Evolutionary conservation across 2,888 invertebrate genomes (phyloP).

Genomic region (Drosophila aldrichi): DNA sequence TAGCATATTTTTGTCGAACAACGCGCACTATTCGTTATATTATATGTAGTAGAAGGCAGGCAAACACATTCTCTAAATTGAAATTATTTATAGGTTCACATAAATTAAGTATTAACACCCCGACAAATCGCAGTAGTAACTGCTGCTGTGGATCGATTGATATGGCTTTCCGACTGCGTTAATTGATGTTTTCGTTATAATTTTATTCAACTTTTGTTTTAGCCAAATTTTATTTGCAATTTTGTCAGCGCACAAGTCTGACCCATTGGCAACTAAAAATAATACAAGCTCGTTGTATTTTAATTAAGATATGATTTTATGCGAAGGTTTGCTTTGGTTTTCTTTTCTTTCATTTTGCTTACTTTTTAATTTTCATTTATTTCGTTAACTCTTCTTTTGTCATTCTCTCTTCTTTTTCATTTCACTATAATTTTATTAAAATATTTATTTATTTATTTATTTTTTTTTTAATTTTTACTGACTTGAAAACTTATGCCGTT

Average conservation of each 20-base stretch:
- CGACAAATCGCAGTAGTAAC: slow-evolving; percentile 46
- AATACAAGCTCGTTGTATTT: slow-evolving; percentile 14
- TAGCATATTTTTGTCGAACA: slow-evolving; percentile 74
- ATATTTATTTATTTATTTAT: neutral
- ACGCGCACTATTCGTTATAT: slow-evolving; percentile 74
- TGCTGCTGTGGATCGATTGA: neutral
- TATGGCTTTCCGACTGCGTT: neutral
- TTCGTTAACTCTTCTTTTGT: neutral
- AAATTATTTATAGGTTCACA: slow-evolving; percentile 83
- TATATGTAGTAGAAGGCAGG: slow-evolving; percentile 57
- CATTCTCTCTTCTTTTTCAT: neutral
- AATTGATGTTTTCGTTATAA: neutral
- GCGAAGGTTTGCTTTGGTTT: neutral
- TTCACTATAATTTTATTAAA: neutral
- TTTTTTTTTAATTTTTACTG: slow-evolving; percentile 9
- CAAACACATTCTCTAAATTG: slow-evolving; percentile 76
- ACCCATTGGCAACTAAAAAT: slow-evolving; percentile 16
- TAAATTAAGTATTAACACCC: slow-evolving; percentile 80
- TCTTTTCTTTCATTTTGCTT: no score
- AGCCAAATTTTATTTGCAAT: neutral
- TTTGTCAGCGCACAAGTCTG: neutral
- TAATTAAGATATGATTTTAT: neutral
- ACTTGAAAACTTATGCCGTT: slow-evolving; percentile 22
- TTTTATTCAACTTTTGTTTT: neutral
- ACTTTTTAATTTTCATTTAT: neutral